These are phyloP conservation scores for Pyrrhosoma nymphula DNA, from an alignment of 2,888 invertebrate genomes.

Conservation along the genomic window DNA sequence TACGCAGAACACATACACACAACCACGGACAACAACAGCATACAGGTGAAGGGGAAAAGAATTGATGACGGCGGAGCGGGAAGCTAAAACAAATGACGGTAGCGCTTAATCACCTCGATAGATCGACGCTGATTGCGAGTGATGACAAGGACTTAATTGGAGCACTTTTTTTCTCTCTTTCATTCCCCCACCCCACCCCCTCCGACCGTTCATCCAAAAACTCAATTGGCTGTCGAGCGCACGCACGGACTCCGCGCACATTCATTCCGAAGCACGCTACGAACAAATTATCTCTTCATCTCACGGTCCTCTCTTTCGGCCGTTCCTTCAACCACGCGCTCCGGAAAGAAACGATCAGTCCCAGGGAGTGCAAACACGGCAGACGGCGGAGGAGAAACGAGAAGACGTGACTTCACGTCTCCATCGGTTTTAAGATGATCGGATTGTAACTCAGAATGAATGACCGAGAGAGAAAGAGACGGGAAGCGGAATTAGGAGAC, in stretches of 20 bases:
- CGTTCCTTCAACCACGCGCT: background rate
- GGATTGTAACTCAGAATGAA: no score
- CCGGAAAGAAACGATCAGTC: background rate
- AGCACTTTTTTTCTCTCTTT: background rate
- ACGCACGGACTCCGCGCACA: background rate
- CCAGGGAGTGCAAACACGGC: background rate
- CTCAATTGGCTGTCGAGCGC: background rate
- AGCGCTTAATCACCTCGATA: background rate
- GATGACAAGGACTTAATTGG: constrained; percentile 12
- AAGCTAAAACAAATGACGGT: background rate
- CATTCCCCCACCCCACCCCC: background rate
- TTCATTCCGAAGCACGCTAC: background rate
- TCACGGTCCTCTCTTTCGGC: background rate
- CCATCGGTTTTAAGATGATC: background rate
- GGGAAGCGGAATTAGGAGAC: no score
- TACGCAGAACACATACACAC: no score
- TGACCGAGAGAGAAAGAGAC: no score
- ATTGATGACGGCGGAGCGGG: background rate
- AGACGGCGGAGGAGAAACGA: background rate
- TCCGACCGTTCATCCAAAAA: background rate
- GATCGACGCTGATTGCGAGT: background rate
- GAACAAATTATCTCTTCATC: background rate
- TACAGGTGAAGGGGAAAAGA: background rate
- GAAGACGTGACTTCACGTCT: background rate
- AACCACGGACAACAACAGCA: background rate